Base-by-base conservation (phyloP, 2,113 vertebrate species). In the Alectura lathami region DNA sequence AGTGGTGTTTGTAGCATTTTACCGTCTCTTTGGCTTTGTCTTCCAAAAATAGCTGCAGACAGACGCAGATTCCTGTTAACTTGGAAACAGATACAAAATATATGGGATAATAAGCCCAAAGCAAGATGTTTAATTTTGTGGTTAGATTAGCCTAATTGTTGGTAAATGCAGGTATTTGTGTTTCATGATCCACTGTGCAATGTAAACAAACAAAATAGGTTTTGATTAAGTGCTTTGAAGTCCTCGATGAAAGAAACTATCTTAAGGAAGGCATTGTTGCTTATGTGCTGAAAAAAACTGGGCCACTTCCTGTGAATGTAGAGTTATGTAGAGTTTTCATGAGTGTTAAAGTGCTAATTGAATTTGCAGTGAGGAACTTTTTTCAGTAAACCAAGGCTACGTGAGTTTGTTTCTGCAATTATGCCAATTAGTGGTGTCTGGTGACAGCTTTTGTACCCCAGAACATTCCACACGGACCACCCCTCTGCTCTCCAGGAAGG, bases 141-240 rank as follows among this genome's bases (percentile, higher is more conserved):
- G 4, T 16, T 77, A 0, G 43, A 36, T 30, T 29, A 62, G 29
- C 14, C 10, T 59, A 6, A 9, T 0, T 17, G 29, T 68, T n/a
- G 38, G 3, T 56, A 85, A 87, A 15, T 9, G 47, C 29, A 36
- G n/a, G 40, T 62, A 62, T 60, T 82, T 48, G 27, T 84, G 68
- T 63, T 56, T 17, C 0, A 0, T 56, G 60, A 67, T 64, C 34
- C 42, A 42, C 83, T 82, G 72, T 27, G 21, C 48, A 87, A 79
- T 26, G n/a, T 60, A 93, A 92, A 68, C 70, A 94, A 87, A 59
- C 62, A 79, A 24, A 93, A 48, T 32, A 21, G 36, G 17, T 45
- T 93, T 89, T 93, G 62, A 79, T 92, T 69, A 79, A 62, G 17
- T 80, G 15, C 70, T 96, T 92, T 94, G 89, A 94, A 93, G 91